Evolutionary conservation across 2,888 invertebrate species (phyloP), one percentile per base, ranked within the genome.

Genomic region (Tenthredo mesomela): DNA sequence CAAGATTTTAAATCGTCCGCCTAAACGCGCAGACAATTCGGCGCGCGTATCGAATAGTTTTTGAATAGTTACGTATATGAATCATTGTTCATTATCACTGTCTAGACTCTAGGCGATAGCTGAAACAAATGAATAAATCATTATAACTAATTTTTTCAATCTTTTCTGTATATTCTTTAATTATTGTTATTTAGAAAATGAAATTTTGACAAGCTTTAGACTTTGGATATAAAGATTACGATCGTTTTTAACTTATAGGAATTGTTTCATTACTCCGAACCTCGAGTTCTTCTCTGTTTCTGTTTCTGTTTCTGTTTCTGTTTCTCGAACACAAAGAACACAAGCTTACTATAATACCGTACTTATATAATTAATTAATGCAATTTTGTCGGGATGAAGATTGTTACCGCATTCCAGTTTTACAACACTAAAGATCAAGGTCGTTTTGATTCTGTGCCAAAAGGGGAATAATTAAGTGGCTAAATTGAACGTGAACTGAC

Each of bases 391-490:
- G 78, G 37, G 78, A 75, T 70, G 70, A 70, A 70, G 40, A 70
- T 67, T 33, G 67, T 29, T 40, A 43, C 43, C 73, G 73, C 73
- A 73, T 73, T 73, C 73, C 73, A 21, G 40, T 21, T 77, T 21
- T 77, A 77, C 54, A 40, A 25, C n/a, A 25, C 61, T n/a, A 80
- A 80, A 80, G 80, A 80, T 80, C 80, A 80, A 80, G 80, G 80
- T n/a, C 61, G 40, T 58, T 61, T 80, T 61, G 58, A 77, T 80
- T 40, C 58, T 58, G 21, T 61, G 58, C 80, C 80, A 80, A 61
- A 80, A 80, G 61, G 50, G 80, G 80, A 61, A 80, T 61, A 80
- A 80, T 80, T 58, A 61, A 50, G 50, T n/a, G 29, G 21, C 58
- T n/a, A n/a, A 61, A 61, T 47, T 47, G 80, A 61, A 58, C 80